Evolutionary conservation across 2,888 invertebrate genomes (phyloP), one percentile per base, ranked within the genome.

Genomic region (Eurytoma adleriae): DNA sequence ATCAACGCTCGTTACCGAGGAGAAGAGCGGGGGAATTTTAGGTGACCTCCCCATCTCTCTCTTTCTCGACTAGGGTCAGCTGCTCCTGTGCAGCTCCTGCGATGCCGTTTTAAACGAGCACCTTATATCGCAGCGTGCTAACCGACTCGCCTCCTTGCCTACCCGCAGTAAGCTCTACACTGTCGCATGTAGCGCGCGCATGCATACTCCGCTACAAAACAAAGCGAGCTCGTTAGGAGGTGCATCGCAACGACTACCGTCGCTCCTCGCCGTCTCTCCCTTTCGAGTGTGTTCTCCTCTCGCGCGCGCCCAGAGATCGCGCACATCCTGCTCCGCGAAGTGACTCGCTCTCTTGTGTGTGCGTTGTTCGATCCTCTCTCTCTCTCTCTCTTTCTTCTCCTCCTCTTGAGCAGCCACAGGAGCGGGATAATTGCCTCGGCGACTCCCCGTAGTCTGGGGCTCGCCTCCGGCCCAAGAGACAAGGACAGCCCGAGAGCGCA

Each of bases 211-310:
- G 56, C 86, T 84, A 86, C 88, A 89, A 90, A 90, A 90, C 90
- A 90, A 90, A 90, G 90, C 90, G 87, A 89, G 90, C 90, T 90
- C 90, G 90, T 90, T 90, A 90, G 86, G 88, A 88, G 88, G 87
- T 86, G 88, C 88, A 89, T 88, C 86, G 89, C 87, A 88, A 88
- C 87, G 88, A 88, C 87, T 88, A 87, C 86, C 54, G 54, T 62
- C 24, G 78, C 70, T 79, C 73, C 70, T 64, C 50, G 67, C 73
- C 14, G 16, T 62, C 40, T 75, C 68, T 75, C 56, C 66, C 64
- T 62, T 56, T 64, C 48, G 40, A 64, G 48, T 64, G 48, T 64
- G 64, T 64, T 64, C 64, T 48, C 18, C 20, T 30, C 27, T 57
- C 16, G 10, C 16, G 14, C 14, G 18, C 50, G 7, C 20, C 20